Evolutionary conservation across 1,140 invertebrate species (phyloP).

Genomic region (Drosophila sproati): DNA sequence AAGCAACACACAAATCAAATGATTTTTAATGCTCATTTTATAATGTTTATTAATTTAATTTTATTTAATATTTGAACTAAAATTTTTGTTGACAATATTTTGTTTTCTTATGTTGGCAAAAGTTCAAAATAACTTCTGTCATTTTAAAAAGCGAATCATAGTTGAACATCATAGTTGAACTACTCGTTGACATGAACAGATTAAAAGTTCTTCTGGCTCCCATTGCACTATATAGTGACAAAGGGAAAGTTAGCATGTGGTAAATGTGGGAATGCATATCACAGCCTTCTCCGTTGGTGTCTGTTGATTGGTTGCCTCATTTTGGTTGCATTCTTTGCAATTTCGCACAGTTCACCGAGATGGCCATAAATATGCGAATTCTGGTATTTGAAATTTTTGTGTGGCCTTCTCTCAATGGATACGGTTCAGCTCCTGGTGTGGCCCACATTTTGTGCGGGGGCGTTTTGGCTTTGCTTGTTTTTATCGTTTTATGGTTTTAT

Average conservation of each 20-base stretch:
- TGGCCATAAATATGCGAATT: conserved; percentile 73
- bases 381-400: conserved; percentile 62
- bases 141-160: too few species aligned
- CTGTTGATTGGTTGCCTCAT: conserved; percentile 34
- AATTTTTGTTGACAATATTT: too few species aligned
- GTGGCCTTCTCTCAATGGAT: conserved; percentile 14
- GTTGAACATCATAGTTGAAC: background rate
- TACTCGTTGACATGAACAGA: conserved; percentile 3
- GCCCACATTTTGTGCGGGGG: conserved; percentile 24
- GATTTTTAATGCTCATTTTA: too few species aligned
- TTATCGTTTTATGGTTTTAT: conserved; percentile 52
- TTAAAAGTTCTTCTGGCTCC: background rate
- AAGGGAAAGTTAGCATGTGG: background rate
- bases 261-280: background rate
- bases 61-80: too few species aligned
- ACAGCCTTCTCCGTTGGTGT: conserved; percentile 1
- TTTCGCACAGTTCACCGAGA: conserved; percentile 41
- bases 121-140: background rate
- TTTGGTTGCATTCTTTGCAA: conserved; percentile 47
- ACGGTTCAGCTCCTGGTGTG: conserved; percentile 18
- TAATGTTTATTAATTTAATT: too few species aligned
- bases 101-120: background rate
- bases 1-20: too few species aligned
- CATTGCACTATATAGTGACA: background rate
- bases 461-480: conserved; percentile 22